Evolutionary conservation across 1,140 invertebrate genomes (phyloP).

Genomic region (Drosophila repletoides): DNA sequence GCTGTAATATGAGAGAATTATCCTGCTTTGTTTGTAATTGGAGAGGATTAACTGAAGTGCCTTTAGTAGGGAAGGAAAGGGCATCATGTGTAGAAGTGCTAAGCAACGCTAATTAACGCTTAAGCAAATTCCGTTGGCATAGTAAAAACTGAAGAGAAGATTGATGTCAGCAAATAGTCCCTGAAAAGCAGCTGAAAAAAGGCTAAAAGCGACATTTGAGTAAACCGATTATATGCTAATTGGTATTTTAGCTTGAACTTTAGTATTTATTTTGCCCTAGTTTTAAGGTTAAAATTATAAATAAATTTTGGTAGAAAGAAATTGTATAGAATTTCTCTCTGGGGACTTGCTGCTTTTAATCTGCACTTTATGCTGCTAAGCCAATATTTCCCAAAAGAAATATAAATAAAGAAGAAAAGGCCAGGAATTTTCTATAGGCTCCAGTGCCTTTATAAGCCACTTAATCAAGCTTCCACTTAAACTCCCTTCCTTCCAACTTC

Average conservation of each 20-base stretch:
- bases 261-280: too few relatives aligned
- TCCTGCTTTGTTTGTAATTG: conserved; percentile 15
- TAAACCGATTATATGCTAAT: not conserved
- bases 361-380: conserved; percentile 30
- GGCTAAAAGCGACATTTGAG: not conserved
- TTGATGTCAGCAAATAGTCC: conserved; percentile 1
- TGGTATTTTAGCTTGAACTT: too few relatives aligned
- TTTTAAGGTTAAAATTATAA: too few relatives aligned
- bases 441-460: conserved; percentile 35
- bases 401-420: conserved; percentile 9
- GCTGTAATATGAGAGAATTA: not conserved
- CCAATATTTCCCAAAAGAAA: conserved; percentile 15
- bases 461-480: conserved; percentile 38
- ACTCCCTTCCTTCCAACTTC: not conserved
- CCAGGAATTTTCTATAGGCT: conserved; percentile 17
- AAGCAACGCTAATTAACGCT: conserved; percentile 24
- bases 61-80: not conserved
- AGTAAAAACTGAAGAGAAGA: not conserved
- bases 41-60: conserved; percentile 16
- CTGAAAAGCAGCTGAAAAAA: not conserved
- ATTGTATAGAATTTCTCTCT: too few relatives aligned
- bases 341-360: conserved; percentile 33
- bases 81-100: not conserved
- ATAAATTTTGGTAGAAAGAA: too few relatives aligned
- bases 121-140: conserved; percentile 22